Percentiles rank a stretch among this genome's conserved stretches.
phyloP scores from a whole-genome alignment of 2,113 vertebrate species.

The Dicerorhinus sumatrensis region DNA sequence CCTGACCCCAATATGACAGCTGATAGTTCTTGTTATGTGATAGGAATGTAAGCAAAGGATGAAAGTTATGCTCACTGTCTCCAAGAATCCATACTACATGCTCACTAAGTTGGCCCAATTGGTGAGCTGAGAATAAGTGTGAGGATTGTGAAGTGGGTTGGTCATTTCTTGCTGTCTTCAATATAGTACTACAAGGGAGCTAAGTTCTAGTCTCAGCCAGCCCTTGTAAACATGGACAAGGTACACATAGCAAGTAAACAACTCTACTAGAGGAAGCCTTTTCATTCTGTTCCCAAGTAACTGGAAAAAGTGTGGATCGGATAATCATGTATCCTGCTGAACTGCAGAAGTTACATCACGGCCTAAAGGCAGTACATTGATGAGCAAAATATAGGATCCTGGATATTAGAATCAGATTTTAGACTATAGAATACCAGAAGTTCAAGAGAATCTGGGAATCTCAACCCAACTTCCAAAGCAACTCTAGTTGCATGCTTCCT shows the following conservation, averaged over 20 bases:
- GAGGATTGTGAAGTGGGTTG: neutral
- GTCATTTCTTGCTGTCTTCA: neutral
- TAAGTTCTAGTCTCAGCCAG: neutral
- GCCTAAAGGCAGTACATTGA: neutral
- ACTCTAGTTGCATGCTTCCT: neutral
- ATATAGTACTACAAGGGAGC: neutral
- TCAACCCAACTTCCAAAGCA: neutral
- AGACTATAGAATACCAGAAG: neutral
- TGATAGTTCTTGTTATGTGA: neutral
- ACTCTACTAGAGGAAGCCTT: neutral
- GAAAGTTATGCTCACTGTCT: neutral
- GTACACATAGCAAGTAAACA: neutral
- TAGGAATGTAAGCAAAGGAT: neutral
- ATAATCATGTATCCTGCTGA: neutral
- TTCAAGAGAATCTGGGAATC: neutral
- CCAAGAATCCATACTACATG: neutral
- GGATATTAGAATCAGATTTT: neutral
- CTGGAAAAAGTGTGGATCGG: neutral
- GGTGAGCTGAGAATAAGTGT: neutral
- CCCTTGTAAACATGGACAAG: accelerated
- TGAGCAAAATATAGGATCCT: neutral
- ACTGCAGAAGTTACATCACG: neutral
- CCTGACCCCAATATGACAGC: neutral
- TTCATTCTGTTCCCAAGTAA: neutral
- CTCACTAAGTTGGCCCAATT: neutral